A percentile compares a stretch with the other conserved stretches of the same genome.
Conservation (phyloP, 2,797 vertebrate species). For the Nannoperca australis region DNA sequence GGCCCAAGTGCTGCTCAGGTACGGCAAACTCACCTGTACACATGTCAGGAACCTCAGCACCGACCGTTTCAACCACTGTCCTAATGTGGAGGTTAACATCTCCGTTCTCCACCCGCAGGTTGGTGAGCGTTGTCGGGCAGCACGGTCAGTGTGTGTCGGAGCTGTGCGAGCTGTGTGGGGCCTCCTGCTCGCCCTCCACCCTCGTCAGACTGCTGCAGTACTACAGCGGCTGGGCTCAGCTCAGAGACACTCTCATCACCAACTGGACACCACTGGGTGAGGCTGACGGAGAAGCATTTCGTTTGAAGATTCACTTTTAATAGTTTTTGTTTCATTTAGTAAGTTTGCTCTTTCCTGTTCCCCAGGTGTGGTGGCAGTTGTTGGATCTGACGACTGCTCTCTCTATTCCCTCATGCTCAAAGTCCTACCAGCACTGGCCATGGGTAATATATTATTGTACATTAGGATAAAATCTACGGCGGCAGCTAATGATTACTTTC, state of each 20-base stretch:
- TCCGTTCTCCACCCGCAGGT: constrained; percentile 52
- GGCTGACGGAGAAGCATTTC: constrained; percentile 21
- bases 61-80: not conserved
- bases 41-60: not conserved
- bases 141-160: constrained; percentile 79
- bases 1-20: constrained; percentile 82
- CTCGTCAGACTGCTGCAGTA: constrained; percentile 87
- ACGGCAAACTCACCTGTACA: not conserved
- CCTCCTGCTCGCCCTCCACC: constrained; percentile 75
- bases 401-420: constrained; percentile 88
- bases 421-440: constrained; percentile 88
- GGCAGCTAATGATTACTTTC: not conserved
- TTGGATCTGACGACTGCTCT: constrained; percentile 86
- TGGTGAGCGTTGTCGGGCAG: constrained; percentile 73
- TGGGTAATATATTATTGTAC: constrained; percentile 82
- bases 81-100: not conserved
- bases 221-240: constrained; percentile 87
- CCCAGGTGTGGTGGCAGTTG: constrained; percentile 87
- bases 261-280: constrained; percentile 88
- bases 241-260: constrained; percentile 81
- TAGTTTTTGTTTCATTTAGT: not conserved
- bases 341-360: constrained; percentile 10
- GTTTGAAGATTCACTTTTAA: accelerated
- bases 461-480: not conserved
- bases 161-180: constrained; percentile 77